Evolutionary conservation across 2,888 invertebrate species (phyloP).

Genomic region (Cinara cedri): DNA sequence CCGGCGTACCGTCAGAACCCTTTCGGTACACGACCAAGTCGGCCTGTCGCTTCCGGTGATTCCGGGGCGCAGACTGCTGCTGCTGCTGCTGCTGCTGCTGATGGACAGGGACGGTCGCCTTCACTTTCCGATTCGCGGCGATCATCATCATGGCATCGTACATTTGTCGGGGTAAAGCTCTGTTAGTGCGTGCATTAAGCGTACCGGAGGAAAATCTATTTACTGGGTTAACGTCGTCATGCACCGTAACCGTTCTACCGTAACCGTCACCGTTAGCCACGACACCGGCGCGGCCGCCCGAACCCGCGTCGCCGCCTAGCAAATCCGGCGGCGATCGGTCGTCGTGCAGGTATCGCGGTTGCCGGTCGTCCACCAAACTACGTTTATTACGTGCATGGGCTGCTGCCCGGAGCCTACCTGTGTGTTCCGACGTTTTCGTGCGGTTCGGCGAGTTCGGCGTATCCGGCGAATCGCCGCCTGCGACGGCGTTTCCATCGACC

Average conservation of each 20-base stretch:
- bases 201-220: not conserved
- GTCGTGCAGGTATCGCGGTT: not conserved
- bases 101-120: not conserved
- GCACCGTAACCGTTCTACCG: not conserved
- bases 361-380: slow-evolving; percentile 22
- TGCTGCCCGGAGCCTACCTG: slow-evolving; percentile 37
- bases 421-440: slow-evolving; percentile 32
- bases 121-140: not conserved
- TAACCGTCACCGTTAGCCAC: not conserved
- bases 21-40: slow-evolving; percentile 41
- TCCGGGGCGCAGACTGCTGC: not conserved
- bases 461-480: not conserved
- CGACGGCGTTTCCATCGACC: slow-evolving; percentile 46
- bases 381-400: slow-evolving; percentile 36
- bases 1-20: not conserved
- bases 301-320: slow-evolving; percentile 8
- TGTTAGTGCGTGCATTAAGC: slow-evolving; percentile 38
- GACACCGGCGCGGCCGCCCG: not conserved
- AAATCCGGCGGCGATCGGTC: not conserved
- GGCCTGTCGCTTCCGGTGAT: slow-evolving; percentile 39
- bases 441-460: slow-evolving; percentile 6
- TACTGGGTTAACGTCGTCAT: slow-evolving; percentile 4
- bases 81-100: no score
- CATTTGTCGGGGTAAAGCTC: slow-evolving; percentile 32
- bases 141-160: not conserved